A percentile compares a stretch with the other conserved stretches of the same genome.
Evolutionary conservation across 1,140 invertebrate species (phyloP).

Genomic region (Euwallacea similis): DNA sequence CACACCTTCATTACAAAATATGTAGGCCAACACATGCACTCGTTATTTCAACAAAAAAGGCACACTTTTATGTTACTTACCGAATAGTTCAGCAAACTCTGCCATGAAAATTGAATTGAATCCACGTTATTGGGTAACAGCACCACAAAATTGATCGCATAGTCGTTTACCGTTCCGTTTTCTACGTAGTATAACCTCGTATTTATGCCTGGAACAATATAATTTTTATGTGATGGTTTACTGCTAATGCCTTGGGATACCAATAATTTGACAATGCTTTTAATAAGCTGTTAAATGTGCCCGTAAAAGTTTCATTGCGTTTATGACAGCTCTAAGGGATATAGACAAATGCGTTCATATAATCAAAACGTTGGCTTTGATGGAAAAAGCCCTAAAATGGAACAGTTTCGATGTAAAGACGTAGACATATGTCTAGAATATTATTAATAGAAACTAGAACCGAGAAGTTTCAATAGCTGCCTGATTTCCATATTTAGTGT

Average conservation of each 20-base stretch:
- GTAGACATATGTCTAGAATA: slow-evolving; percentile 1
- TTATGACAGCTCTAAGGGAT: too few relatives aligned
- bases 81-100: slow-evolving; percentile 71
- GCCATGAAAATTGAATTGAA: slow-evolving; percentile 86
- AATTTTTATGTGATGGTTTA: too few relatives aligned
- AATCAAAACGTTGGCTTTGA: too few relatives aligned
- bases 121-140: slow-evolving; percentile 78
- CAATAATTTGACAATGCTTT: too few relatives aligned
- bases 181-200: slow-evolving; percentile 84
- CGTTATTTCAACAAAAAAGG: too few relatives aligned
- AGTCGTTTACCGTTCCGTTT: slow-evolving; percentile 85
- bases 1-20: too few relatives aligned
- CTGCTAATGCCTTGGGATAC: too few relatives aligned
- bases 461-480: slow-evolving; percentile 11
- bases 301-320: too few relatives aligned
- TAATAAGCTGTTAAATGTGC: too few relatives aligned
- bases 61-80: slow-evolving; percentile 59
- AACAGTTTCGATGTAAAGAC: neutral
- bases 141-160: slow-evolving; percentile 85
- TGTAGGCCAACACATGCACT: too few relatives aligned
- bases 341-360: too few relatives aligned
- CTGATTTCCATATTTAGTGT: slow-evolving; percentile 26
- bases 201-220: slow-evolving; percentile 70
- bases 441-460: slow-evolving; percentile 15
- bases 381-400: too few relatives aligned